Percentiles rank a stretch among this genome's conserved stretches.
These are phyloP conservation scores for Mythimna vitellina DNA, from an alignment of 2,888 invertebrate species.

Conservation along the genomic window DNA sequence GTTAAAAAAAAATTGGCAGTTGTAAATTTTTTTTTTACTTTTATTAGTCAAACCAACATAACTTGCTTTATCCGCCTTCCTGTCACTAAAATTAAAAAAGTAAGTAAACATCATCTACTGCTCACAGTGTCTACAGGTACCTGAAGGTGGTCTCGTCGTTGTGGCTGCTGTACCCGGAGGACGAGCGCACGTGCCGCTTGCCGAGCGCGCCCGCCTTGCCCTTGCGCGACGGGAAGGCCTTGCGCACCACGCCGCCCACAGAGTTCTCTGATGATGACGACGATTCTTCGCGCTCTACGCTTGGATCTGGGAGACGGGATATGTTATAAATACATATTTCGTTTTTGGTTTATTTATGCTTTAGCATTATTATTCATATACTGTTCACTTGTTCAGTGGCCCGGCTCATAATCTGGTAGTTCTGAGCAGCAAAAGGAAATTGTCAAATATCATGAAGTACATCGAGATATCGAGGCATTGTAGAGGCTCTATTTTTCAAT, in stretches of 20 bases:
- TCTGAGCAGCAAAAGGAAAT: too few relatives aligned
- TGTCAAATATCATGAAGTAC: too few relatives aligned
- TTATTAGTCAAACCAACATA: neutral
- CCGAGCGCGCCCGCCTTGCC: conserved; percentile 92
- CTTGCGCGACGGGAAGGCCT: conserved; percentile 93
- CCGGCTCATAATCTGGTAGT: too few relatives aligned
- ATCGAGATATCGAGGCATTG: too few relatives aligned
- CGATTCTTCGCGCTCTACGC: conserved; percentile 93
- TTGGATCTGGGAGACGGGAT: conserved; percentile 77
- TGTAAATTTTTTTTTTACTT: neutral
- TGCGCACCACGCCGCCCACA: conserved; percentile 92
- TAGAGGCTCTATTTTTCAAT: too few relatives aligned
- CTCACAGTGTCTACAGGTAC: conserved; percentile 79
- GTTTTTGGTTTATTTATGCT: neutral
- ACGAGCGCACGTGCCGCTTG: conserved; percentile 94
- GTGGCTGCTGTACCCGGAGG: conserved; percentile 95
- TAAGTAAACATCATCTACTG: conserved; percentile 60
- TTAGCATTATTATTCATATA: too few relatives aligned
- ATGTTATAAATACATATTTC: conserved; percentile 1
- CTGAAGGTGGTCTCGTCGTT: conserved; percentile 96
- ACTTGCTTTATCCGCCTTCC: neutral
- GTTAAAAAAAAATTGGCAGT: too few relatives aligned
- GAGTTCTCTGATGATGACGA: conserved; percentile 95
- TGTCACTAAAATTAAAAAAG: conserved; percentile 40
- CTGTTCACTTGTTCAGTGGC: too few relatives aligned